phyloP scores from a whole-genome alignment of 2,113 vertebrate genomes.

The Mastomys coucha region DNA sequence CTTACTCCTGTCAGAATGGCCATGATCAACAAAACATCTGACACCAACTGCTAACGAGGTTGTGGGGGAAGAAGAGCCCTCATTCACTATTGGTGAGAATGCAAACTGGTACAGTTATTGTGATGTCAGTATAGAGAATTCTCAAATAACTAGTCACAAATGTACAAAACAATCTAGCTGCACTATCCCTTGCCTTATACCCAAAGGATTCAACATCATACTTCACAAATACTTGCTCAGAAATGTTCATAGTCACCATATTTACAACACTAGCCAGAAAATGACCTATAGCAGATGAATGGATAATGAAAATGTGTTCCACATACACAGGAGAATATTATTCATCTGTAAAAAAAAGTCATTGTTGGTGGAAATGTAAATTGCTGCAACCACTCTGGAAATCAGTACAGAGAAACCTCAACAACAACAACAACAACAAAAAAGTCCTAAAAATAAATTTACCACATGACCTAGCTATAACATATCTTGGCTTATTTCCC shows the following conservation, averaged over 20 bases:
- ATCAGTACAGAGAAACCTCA: background rate
- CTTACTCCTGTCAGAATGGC: background rate
- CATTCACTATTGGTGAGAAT: background rate
- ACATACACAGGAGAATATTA: too few relatives aligned
- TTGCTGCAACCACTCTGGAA: background rate
- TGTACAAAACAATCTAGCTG: background rate
- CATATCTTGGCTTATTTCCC: background rate
- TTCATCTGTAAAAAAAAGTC: background rate
- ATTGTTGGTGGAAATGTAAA: background rate
- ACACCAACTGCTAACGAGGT: too few relatives aligned
- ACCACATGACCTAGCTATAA: background rate
- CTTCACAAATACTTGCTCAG: background rate
- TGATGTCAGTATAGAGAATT: background rate
- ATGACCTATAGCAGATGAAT: too few relatives aligned
- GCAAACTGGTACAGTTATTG: background rate
- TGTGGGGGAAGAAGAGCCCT: background rate
- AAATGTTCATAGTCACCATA: background rate
- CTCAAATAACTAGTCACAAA: background rate
- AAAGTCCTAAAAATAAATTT: background rate
- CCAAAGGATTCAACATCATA: background rate
- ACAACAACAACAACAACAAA: too few relatives aligned
- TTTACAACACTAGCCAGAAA: background rate
- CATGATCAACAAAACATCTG: background rate
- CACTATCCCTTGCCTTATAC: background rate
- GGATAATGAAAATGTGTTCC: too few relatives aligned